phyloP scores from a whole-genome alignment of 1,140 invertebrate genomes.

The Chlorops oryzae region DNA sequence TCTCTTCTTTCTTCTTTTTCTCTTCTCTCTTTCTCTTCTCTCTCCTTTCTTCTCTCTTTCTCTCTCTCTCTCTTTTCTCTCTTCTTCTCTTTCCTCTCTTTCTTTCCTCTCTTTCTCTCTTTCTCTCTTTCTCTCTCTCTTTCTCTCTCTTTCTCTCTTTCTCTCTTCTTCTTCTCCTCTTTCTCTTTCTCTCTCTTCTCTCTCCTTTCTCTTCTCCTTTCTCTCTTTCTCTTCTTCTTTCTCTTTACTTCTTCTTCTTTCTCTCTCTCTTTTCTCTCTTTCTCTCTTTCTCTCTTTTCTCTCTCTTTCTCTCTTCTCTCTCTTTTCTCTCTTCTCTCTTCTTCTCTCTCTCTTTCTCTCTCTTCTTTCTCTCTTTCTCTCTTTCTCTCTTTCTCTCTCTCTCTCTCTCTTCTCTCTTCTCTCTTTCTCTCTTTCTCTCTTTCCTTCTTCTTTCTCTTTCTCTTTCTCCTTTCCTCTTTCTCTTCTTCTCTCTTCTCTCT shows the following conservation, averaged over 20 bases:
- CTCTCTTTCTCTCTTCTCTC: background rate
- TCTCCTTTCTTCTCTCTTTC: background rate
- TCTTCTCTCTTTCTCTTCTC: background rate
- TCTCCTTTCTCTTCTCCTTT: background rate
- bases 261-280: background rate
- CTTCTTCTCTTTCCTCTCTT: background rate
- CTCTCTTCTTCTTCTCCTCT: background rate
- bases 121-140: background rate
- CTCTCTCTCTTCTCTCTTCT: no score
- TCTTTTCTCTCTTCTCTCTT: background rate
- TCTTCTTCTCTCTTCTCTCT: background rate
- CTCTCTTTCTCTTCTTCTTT: background rate
- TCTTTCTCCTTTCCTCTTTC: background rate
- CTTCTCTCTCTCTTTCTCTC: background rate
- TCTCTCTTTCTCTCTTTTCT: background rate
- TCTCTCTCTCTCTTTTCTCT: background rate
- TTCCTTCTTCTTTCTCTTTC: background rate
- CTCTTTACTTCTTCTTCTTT: background rate
- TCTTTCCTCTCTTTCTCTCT: background rate
- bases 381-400: background rate
- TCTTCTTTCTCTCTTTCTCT: background rate
- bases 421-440: background rate
- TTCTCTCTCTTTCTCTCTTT: background rate
- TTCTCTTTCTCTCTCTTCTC: background rate
- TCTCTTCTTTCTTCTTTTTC: background rate